Conservation (phyloP, 2,888 invertebrate genomes). For the Xestia c-nigrum region DNA sequence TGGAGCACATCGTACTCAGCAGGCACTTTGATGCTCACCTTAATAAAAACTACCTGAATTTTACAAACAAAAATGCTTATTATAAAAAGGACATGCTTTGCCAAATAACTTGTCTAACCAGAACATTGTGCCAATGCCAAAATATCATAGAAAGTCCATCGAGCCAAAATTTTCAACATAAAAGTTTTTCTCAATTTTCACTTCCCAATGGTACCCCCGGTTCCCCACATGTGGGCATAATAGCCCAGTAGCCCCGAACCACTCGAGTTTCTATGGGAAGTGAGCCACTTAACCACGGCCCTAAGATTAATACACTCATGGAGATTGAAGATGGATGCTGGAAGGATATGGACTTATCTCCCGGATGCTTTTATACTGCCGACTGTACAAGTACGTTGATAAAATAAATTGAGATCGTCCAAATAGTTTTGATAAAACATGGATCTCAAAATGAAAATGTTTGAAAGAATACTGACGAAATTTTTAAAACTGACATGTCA, state of each 20-base stretch:
- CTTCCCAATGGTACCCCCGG: conserved; percentile 25
- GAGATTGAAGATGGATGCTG: conserved; percentile 61
- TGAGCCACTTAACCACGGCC: conserved; percentile 61
- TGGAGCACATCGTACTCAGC: neutral
- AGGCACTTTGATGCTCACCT: neutral
- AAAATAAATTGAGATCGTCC: conserved; percentile 25
- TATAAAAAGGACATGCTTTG: neutral
- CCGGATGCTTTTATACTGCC: conserved; percentile 44
- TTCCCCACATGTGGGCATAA: conserved; percentile 56
- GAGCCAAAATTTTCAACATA: conserved; percentile 12
- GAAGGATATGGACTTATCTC: conserved; percentile 49
- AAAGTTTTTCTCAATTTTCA: conserved; percentile 17
- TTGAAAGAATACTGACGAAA: neutral
- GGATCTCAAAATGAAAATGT: neutral
- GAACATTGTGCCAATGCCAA: conserved; percentile 12
- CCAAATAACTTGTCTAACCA: neutral
- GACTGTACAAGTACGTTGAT: conserved; percentile 33
- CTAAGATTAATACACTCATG: conserved; percentile 64
- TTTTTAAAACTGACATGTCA: too few species aligned
- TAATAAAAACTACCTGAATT: neutral
- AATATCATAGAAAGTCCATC: neutral
- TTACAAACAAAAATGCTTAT: neutral
- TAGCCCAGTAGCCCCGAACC: conserved; percentile 51
- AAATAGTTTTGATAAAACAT: conserved; percentile 6
- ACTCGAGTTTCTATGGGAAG: conserved; percentile 65